Evolutionary conservation across 2,888 invertebrate species (phyloP).

Genomic region (Melikaiella ostensackeni): DNA sequence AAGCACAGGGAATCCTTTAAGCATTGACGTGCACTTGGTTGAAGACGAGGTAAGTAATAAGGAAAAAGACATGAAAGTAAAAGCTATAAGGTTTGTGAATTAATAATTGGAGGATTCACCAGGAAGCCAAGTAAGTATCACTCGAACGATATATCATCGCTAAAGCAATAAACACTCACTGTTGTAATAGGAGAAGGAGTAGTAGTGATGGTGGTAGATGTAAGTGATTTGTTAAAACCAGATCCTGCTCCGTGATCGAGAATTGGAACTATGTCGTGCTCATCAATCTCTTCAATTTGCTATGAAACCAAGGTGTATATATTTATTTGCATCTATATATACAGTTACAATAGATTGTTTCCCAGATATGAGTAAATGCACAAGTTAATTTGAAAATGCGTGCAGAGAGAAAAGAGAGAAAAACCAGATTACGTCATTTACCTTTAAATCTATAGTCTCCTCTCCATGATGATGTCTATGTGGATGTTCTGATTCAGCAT

Average conservation of each 20-base stretch:
- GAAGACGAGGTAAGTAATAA: background rate
- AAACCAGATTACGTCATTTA: slow-evolving; percentile 3
- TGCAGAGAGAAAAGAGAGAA: background rate
- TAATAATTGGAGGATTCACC: background rate
- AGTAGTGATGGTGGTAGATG: slow-evolving; percentile 41
- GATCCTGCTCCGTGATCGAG: slow-evolving; percentile 58
- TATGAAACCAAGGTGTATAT: slow-evolving; percentile 24
- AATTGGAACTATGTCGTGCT: slow-evolving; percentile 61
- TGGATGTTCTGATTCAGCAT: slow-evolving; percentile 67
- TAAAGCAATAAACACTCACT: slow-evolving; percentile 31
- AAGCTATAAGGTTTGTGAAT: background rate
- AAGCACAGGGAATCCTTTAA: background rate
- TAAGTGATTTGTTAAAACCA: slow-evolving; percentile 52
- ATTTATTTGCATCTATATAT: background rate
- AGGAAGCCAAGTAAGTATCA: slow-evolving; percentile 19
- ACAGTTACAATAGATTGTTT: background rate
- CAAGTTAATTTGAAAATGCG: background rate
- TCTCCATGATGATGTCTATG: slow-evolving; percentile 77
- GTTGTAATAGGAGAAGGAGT: slow-evolving; percentile 13
- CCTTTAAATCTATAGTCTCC: slow-evolving; percentile 60
- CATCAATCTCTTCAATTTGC: slow-evolving; percentile 62
- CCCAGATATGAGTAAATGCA: background rate
- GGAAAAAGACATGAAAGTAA: background rate
- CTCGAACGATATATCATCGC: slow-evolving; percentile 29
- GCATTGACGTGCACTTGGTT: background rate